Evolutionary conservation across 2,113 vertebrate genomes (phyloP).

Genomic region (Pygoscelis adeliae): DNA sequence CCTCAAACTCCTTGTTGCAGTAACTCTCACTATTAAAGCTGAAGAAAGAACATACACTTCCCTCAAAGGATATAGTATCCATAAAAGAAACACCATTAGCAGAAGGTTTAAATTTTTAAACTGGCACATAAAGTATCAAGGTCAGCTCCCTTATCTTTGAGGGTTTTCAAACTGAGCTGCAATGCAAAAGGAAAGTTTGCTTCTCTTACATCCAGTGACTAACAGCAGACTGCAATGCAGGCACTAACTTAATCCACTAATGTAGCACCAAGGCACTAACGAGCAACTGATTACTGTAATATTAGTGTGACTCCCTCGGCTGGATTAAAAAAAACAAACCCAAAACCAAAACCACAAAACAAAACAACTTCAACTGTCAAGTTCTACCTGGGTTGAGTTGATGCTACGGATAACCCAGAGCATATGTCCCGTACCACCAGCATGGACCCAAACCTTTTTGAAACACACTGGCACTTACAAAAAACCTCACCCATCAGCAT

Average conservation of each 20-base stretch:
- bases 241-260: not conserved
- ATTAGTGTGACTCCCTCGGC: not conserved
- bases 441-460: not conserved
- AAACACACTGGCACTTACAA: not conserved
- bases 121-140: not conserved
- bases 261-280: not conserved
- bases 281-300: not conserved
- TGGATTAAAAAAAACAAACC: not conserved
- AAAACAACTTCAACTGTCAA: not conserved
- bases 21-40: not conserved
- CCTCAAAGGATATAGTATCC: not conserved
- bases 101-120: not conserved
- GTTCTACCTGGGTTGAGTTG: not conserved
- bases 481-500: not conserved
- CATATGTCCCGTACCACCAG: fast-evolving
- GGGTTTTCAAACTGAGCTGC: not conserved
- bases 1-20: not conserved
- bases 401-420: not conserved
- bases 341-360: not conserved
- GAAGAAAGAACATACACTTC: not conserved
- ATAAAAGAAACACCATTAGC: not conserved
- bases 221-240: not conserved
- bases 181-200: not conserved
- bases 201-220: not conserved
- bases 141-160: not conserved